A percentile compares a stretch with the other conserved stretches of the same genome.
Conservation (phyloP, 2,888 invertebrate species). For the Nezara viridula region DNA sequence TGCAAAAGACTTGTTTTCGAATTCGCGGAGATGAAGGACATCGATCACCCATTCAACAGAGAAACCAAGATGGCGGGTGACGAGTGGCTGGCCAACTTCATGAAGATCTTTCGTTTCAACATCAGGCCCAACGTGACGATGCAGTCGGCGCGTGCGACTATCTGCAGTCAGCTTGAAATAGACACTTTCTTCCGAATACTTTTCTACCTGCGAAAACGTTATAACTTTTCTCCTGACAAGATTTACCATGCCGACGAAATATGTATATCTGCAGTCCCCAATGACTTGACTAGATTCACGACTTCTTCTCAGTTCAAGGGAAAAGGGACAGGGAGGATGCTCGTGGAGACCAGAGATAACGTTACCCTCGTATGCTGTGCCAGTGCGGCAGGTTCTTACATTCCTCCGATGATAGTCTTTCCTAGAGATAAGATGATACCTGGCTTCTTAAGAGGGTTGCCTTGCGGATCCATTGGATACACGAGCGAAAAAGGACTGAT, state of each 20-base stretch:
- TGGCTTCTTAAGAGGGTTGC: conserved; percentile 14
- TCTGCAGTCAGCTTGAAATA: conserved; percentile 17
- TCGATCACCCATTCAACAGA: conserved; percentile 58
- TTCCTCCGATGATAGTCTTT: conserved; percentile 27
- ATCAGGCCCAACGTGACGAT: neutral
- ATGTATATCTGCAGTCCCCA: conserved; percentile 13
- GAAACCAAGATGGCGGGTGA: conserved; percentile 56
- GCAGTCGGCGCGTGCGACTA: neutral
- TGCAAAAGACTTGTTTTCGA: conserved; percentile 53
- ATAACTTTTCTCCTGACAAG: neutral
- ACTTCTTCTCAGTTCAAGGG: neutral
- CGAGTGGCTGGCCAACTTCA: conserved; percentile 56
- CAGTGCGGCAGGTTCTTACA: conserved; percentile 43
- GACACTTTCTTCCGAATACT: conserved; percentile 34
- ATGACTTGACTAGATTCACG: neutral
- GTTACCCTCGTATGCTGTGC: conserved; percentile 53
- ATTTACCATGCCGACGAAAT: conserved; percentile 14
- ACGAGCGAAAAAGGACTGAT: conserved; percentile 54
- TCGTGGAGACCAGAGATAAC: conserved; percentile 51
- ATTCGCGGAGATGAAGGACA: conserved; percentile 41
- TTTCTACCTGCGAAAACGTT: neutral
- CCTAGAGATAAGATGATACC: conserved; percentile 53
- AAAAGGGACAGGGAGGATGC: neutral
- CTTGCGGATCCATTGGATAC: conserved; percentile 52
- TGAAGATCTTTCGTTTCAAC: conserved; percentile 33